These are phyloP conservation scores for Zophobas morio DNA, from an alignment of 1,140 invertebrate species.

Conservation along the genomic window DNA sequence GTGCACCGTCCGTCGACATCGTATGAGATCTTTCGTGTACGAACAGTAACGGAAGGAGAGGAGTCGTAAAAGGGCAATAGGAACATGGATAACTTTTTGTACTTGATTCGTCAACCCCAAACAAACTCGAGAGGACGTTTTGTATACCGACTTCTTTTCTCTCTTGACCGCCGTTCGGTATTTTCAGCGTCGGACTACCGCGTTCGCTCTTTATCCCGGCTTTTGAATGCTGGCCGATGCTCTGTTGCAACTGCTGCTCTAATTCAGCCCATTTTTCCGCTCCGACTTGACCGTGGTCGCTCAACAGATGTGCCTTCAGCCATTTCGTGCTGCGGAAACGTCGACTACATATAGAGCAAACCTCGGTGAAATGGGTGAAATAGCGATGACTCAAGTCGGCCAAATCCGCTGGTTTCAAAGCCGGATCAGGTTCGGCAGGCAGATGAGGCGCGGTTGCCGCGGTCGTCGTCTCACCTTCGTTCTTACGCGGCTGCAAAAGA, in stretches of 20 bases:
- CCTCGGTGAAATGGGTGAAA: slow-evolving; percentile 82
- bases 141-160: slow-evolving; percentile 67
- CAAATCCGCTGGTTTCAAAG: slow-evolving; percentile 70
- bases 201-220: slow-evolving; percentile 60
- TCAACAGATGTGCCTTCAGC: slow-evolving; percentile 89
- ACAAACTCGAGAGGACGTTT: slow-evolving; percentile 74
- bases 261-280: slow-evolving; percentile 81
- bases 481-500: slow-evolving; percentile 70
- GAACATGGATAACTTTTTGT: slow-evolving; percentile 89
- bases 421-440: slow-evolving; percentile 68
- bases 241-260: slow-evolving; percentile 69
- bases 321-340: slow-evolving; percentile 92
- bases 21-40: slow-evolving; percentile 90
- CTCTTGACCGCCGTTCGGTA: slow-evolving; percentile 73
- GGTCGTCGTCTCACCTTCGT: slow-evolving; percentile 63
- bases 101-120: slow-evolving; percentile 71
- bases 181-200: slow-evolving; percentile 72
- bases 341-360: slow-evolving; percentile 89
- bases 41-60: slow-evolving; percentile 90
- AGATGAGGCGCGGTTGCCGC: slow-evolving; percentile 50
- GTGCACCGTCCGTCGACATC: slow-evolving; percentile 60
- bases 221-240: slow-evolving; percentile 59
- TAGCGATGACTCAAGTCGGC: slow-evolving; percentile 76
- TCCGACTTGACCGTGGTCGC: slow-evolving; percentile 86
- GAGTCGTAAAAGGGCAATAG: slow-evolving; percentile 90